Evolutionary conservation across 2,113 vertebrate species (phyloP).

Genomic region (Equus quagga): DNA sequence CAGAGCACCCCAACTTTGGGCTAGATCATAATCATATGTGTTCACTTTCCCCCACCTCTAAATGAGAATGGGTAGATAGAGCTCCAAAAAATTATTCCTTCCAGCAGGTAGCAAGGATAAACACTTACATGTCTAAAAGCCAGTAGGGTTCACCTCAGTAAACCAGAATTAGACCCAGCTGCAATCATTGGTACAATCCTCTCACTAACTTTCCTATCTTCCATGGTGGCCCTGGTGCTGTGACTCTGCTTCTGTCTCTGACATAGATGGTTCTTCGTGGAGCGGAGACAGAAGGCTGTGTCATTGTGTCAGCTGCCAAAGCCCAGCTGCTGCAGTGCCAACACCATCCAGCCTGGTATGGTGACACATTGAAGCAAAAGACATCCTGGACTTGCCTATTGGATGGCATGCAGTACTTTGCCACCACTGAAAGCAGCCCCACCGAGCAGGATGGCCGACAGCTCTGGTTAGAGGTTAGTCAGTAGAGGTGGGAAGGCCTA

Average conservation of each 20-base stretch:
- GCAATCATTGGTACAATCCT: neutral
- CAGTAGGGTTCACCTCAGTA: neutral
- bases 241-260: neutral
- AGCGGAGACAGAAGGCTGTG: slow-evolving; percentile 96
- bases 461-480: slow-evolving; percentile 95
- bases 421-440: slow-evolving; percentile 96
- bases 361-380: slow-evolving; percentile 97
- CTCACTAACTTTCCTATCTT: neutral
- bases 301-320: slow-evolving; percentile 97
- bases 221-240: neutral
- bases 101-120: neutral
- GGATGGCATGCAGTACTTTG: slow-evolving; percentile 99
- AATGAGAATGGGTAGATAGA: slow-evolving; percentile 4
- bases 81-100: neutral
- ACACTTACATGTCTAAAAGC: slow-evolving; percentile 11
- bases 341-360: slow-evolving; percentile 97
- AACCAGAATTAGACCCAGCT: slow-evolving; percentile 48
- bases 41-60: neutral
- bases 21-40: slow-evolving; percentile 18
- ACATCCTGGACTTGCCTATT: slow-evolving; percentile 98
- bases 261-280: slow-evolving; percentile 97
- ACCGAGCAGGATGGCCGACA: slow-evolving; percentile 94
- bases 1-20: neutral
- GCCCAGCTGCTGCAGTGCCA: slow-evolving; percentile 98
- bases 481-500: neutral